Conservation (phyloP, 2,113 vertebrate species). For the Stegostoma tigrinum region DNA sequence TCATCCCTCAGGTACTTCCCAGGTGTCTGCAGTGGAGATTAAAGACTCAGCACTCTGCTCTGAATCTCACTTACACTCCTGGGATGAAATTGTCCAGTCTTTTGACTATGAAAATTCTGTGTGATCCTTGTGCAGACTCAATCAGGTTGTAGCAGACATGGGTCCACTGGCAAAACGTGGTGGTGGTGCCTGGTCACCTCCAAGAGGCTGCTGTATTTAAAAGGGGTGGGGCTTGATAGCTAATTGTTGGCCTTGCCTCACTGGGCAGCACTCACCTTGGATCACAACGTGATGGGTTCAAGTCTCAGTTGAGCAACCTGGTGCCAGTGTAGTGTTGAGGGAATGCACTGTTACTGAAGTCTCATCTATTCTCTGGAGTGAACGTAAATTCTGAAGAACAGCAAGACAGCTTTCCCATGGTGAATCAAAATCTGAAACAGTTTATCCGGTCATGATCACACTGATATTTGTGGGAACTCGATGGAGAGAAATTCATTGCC, state of each 20-base stretch:
- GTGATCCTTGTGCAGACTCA: background rate
- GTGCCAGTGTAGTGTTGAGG: background rate
- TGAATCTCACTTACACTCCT: background rate
- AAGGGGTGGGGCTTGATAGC: background rate
- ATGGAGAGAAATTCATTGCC: background rate
- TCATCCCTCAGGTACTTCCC: background rate
- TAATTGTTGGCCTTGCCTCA: background rate
- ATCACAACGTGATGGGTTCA: background rate
- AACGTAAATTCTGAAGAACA: background rate
- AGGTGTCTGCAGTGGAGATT: background rate
- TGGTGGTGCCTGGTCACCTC: background rate
- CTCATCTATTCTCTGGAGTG: background rate
- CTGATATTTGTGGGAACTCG: background rate
- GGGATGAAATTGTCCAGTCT: background rate
- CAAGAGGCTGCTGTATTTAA: background rate
- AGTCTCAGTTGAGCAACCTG: background rate
- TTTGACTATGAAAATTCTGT: background rate
- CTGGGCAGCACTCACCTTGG: background rate
- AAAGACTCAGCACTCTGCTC: background rate
- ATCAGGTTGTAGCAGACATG: background rate
- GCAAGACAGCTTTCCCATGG: background rate
- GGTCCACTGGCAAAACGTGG: background rate
- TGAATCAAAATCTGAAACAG: background rate
- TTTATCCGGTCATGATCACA: background rate
- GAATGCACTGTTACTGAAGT: background rate